Percentiles rank a stretch among this genome's conserved stretches.
These are phyloP conservation scores for Lytechinus pictus DNA, from an alignment of 35 echinoderm and acorn worm genomes.

Conservation along the genomic window DNA sequence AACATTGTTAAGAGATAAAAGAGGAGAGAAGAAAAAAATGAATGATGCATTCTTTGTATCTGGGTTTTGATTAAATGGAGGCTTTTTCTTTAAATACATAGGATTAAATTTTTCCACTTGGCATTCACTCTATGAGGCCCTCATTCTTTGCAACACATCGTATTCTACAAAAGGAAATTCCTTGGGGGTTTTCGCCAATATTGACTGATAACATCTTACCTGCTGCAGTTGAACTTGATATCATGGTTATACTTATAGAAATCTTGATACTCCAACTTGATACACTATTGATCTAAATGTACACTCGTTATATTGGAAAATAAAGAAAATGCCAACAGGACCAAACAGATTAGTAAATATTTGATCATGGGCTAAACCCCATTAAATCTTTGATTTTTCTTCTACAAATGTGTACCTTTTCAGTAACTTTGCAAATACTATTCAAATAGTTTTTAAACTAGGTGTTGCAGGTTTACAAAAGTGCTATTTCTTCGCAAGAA, in stretches of 20 bases:
- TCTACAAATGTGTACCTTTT: background rate
- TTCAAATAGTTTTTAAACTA: background rate
- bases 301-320: background rate
- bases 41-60: background rate
- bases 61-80: background rate
- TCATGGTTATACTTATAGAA: background rate
- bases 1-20: background rate
- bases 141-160: background rate
- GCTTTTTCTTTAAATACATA: background rate
- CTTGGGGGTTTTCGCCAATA: background rate
- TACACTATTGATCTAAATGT: background rate
- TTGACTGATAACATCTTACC: background rate
- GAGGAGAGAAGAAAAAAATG: background rate
- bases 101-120: background rate
- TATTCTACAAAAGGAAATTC: background rate
- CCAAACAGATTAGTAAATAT: slow-evolving; percentile 4
- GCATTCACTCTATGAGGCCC: background rate
- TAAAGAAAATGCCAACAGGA: background rate
- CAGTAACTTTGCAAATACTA: background rate
- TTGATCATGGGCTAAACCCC: background rate
- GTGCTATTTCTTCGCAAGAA: background rate
- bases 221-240: background rate
- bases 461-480: background rate
- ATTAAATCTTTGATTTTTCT: background rate
- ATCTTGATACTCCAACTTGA: background rate